Percentiles rank a stretch among this genome's conserved stretches.
Conservation (phyloP, 2,888 invertebrate genomes). For the Serripes groenlandicus region DNA sequence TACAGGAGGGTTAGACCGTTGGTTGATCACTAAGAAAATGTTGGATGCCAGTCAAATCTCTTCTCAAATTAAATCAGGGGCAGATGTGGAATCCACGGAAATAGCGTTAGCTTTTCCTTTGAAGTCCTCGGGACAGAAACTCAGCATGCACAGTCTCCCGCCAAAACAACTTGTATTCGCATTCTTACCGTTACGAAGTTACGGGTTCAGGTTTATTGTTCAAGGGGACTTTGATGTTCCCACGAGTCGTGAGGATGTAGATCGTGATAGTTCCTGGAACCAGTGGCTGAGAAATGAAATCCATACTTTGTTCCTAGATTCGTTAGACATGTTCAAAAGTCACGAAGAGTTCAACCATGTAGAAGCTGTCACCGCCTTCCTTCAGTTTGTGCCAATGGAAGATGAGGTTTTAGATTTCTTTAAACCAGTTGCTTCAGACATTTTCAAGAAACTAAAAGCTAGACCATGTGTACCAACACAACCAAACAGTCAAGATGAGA, state of each 20-base stretch:
- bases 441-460: constrained; percentile 80
- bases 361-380: constrained; percentile 81
- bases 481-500: constrained; percentile 74
- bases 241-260: constrained; percentile 86
- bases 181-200: constrained; percentile 85
- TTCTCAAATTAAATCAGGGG: constrained; percentile 84
- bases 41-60: constrained; percentile 82
- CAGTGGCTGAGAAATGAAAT: constrained; percentile 85
- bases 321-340: constrained; percentile 82
- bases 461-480: constrained; percentile 83
- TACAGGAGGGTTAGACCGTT: constrained; percentile 73
- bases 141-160: constrained; percentile 72
- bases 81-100: constrained; percentile 85
- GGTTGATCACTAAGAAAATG: constrained; percentile 83
- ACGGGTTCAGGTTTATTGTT: constrained; percentile 86
- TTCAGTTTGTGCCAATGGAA: constrained; percentile 85
- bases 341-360: constrained; percentile 76
- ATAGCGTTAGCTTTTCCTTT: constrained; percentile 85
- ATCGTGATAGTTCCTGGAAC: constrained; percentile 86
- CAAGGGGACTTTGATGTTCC: constrained; percentile 87
- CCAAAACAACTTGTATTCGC: constrained; percentile 86
- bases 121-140: constrained; percentile 43
- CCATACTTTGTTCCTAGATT: constrained; percentile 83
- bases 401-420: constrained; percentile 86
- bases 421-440: constrained; percentile 83